phyloP scores from a whole-genome alignment of 2,888 invertebrate species.

The Plagiodera versicolora region DNA sequence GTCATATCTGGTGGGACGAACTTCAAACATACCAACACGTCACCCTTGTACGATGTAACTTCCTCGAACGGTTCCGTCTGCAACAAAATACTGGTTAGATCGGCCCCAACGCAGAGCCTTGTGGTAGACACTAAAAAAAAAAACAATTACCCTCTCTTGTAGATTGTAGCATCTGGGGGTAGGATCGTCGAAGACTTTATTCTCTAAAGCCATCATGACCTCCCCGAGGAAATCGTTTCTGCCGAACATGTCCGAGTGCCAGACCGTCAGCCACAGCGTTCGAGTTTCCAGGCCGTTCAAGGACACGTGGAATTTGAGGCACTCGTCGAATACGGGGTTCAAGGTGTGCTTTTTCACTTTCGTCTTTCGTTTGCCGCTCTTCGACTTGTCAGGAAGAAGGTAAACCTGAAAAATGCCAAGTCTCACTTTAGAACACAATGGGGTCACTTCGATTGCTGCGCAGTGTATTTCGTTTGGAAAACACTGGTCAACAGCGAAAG shows the following conservation, averaged over 20 bases:
- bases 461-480: neutral
- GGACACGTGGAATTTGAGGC: constrained; percentile 84
- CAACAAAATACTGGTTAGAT: constrained; percentile 35
- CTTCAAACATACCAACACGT: constrained; percentile 89
- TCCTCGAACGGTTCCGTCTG: constrained; percentile 90
- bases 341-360: constrained; percentile 95
- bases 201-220: constrained; percentile 88
- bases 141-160: constrained; percentile 76
- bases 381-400: constrained; percentile 93
- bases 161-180: constrained; percentile 88
- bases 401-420: constrained; percentile 68
- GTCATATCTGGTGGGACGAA: constrained; percentile 77
- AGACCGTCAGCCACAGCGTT: constrained; percentile 92
- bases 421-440: too few relatives aligned
- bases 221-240: constrained; percentile 96
- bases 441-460: neutral
- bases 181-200: constrained; percentile 91
- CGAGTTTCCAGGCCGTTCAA: constrained; percentile 85
- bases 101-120: too few relatives aligned
- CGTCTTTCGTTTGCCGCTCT: constrained; percentile 94
- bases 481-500: neutral
- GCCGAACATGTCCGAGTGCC: constrained; percentile 98
- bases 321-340: constrained; percentile 92
- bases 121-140: too few relatives aligned
- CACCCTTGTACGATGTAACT: constrained; percentile 81